Evolutionary conservation across 2,113 vertebrate species (phyloP).

Genomic region (Bostrychus sinensis): DNA sequence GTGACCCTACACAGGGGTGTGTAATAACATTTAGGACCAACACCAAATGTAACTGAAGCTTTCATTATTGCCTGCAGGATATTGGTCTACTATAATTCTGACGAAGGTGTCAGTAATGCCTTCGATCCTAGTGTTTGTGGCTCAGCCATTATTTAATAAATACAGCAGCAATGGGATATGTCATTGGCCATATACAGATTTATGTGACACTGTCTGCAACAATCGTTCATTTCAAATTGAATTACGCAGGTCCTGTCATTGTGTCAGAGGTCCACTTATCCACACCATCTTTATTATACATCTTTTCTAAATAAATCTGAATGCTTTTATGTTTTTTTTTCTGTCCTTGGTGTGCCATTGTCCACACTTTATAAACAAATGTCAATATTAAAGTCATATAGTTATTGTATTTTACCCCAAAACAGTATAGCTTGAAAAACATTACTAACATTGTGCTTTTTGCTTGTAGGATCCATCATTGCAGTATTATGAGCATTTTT

Average conservation of each 20-base stretch:
- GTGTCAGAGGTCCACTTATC: slow-evolving; percentile 23
- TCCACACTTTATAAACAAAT: neutral
- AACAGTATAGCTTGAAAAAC: no score
- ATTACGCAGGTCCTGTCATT: slow-evolving; percentile 39
- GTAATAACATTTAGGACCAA: neutral
- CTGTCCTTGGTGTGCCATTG: slow-evolving; percentile 6
- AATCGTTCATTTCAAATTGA: slow-evolving; percentile 48
- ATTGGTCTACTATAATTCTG: slow-evolving; percentile 26
- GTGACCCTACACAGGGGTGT: neutral
- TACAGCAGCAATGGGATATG: slow-evolving; percentile 46
- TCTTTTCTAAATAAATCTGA: slow-evolving; percentile 38
- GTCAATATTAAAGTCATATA: no score
- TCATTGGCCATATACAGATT: slow-evolving; percentile 51
- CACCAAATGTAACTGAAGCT: slow-evolving; percentile 24
- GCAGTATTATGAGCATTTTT: slow-evolving; percentile 30
- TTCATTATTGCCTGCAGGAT: slow-evolving; percentile 12
- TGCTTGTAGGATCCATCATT: slow-evolving; percentile 7
- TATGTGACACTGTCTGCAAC: slow-evolving; percentile 33
- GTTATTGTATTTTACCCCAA: no score
- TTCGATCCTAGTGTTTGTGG: slow-evolving; percentile 21
- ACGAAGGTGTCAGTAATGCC: slow-evolving; percentile 49
- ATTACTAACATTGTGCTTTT: no score
- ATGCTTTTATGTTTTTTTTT: slow-evolving; percentile 5
- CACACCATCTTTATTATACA: slow-evolving; percentile 11
- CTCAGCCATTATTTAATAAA: slow-evolving; percentile 59